phyloP scores from a whole-genome alignment of 2,888 invertebrate genomes.

The Synanthedon formicaeformis region DNA sequence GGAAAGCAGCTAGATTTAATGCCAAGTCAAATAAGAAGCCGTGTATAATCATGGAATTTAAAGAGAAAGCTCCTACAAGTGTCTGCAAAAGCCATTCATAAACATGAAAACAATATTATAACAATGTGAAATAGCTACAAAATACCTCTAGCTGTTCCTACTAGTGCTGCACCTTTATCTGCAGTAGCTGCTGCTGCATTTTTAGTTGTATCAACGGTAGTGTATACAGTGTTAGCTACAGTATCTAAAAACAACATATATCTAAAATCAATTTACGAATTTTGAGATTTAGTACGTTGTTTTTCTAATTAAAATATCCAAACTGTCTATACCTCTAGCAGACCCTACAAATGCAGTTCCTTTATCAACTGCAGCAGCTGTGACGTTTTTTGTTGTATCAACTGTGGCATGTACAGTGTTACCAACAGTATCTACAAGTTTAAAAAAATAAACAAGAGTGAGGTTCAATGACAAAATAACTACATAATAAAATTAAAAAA shows the following conservation, averaged over 20 bases:
- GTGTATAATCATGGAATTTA: no score
- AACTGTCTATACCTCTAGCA: conserved; percentile 27
- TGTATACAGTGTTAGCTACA: conserved; percentile 25
- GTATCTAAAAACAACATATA: conserved; percentile 24
- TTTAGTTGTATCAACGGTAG: conserved; percentile 35
- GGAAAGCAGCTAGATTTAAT: background rate
- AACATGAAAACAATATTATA: background rate
- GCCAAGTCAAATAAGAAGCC: no score
- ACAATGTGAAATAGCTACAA: background rate
- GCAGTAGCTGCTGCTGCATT: conserved; percentile 29
- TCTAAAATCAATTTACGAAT: conserved; percentile 4
- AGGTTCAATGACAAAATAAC: no score
- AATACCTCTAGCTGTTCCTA: conserved; percentile 32
- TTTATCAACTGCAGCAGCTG: conserved; percentile 32
- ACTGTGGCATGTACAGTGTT: conserved; percentile 31
- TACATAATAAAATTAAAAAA: no score
- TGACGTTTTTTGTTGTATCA: conserved; percentile 39
- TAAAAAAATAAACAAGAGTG: no score
- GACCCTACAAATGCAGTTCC: conserved; percentile 23
- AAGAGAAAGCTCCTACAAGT: no score
- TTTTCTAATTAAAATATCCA: conserved; percentile 26
- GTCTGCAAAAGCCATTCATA: no score
- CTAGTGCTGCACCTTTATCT: conserved; percentile 31
- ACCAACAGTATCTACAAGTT: conserved; percentile 26
- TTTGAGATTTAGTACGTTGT: conserved; percentile 1